Conservation (phyloP, 1,140 invertebrate genomes). For the Sitobion miscanthi region DNA sequence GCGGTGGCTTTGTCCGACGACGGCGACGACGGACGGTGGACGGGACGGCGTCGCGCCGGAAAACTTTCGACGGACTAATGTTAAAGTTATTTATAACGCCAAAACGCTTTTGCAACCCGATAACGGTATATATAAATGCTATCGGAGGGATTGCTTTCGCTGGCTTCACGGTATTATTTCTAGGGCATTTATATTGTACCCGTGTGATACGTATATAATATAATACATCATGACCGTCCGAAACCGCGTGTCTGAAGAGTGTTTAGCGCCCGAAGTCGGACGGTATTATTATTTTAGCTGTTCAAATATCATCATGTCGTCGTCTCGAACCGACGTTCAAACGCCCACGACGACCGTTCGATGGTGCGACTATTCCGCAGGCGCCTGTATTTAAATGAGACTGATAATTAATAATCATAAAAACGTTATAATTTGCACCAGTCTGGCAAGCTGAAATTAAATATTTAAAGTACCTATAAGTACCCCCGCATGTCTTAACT, state of each 20-base stretch:
- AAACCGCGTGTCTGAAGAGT: background rate
- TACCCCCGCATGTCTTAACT: background rate
- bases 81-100: background rate
- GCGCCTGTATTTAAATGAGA: no score
- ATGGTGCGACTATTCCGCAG: background rate
- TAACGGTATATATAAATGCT: background rate
- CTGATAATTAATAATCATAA: background rate
- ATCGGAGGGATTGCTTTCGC: background rate
- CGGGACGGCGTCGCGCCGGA: background rate
- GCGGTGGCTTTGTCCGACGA: background rate
- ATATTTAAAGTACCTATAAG: background rate
- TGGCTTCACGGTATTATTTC: background rate
- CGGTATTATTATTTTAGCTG: no score
- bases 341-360: background rate
- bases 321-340: background rate
- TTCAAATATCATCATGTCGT: background rate
- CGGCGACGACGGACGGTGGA: background rate
- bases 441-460: background rate
- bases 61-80: conserved; percentile 16
- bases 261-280: background rate
- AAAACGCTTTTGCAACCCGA: background rate
- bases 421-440: no score
- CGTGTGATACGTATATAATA: background rate
- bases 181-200: background rate
- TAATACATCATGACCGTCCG: no score